Evolutionary conservation across 2,113 vertebrate species (phyloP).

Genomic region (Parus major): DNA sequence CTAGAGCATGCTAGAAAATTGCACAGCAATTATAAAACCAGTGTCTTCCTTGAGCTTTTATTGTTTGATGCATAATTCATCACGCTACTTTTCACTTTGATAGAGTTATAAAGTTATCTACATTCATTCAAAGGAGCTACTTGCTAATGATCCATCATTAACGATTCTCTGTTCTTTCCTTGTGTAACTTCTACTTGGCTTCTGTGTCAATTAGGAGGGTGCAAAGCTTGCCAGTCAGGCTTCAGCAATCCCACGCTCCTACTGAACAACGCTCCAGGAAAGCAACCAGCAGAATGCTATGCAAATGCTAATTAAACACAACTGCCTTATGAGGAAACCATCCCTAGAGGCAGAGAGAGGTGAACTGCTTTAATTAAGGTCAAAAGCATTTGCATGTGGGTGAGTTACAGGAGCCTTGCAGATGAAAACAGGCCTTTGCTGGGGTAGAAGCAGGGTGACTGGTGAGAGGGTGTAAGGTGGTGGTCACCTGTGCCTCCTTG

Average conservation of each 20-base stretch:
- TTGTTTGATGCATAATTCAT: conserved; percentile 61
- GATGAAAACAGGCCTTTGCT: conserved; percentile 1
- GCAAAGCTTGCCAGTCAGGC: conserved; percentile 67
- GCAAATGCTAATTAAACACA: conserved; percentile 71
- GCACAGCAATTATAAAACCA: conserved; percentile 53
- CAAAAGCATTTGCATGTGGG: conserved; percentile 59
- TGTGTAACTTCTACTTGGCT: conserved; percentile 67
- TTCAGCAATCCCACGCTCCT: conserved; percentile 67
- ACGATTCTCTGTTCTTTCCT: conserved; percentile 60
- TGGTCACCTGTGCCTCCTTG: background rate
- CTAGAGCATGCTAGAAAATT: conserved; percentile 51
- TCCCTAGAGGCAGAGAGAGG: conserved; percentile 58
- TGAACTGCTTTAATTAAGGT: conserved; percentile 68
- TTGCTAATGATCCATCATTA: conserved; percentile 70
- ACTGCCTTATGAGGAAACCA: conserved; percentile 65
- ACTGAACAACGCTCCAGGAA: conserved; percentile 42
- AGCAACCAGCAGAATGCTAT: conserved; percentile 63
- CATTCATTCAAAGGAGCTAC: conserved; percentile 64
- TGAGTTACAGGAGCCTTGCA: conserved; percentile 12
- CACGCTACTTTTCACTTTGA: conserved; percentile 60
- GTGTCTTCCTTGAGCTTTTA: conserved; percentile 54
- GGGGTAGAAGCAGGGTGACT: background rate
- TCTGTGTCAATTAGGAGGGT: conserved; percentile 60
- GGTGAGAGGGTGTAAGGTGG: background rate
- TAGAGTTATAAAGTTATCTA: conserved; percentile 67